Percentiles rank a stretch among this genome's conserved stretches.
phyloP scores from a whole-genome alignment of 2,888 invertebrate genomes.

The Oligia strigilis region DNA sequence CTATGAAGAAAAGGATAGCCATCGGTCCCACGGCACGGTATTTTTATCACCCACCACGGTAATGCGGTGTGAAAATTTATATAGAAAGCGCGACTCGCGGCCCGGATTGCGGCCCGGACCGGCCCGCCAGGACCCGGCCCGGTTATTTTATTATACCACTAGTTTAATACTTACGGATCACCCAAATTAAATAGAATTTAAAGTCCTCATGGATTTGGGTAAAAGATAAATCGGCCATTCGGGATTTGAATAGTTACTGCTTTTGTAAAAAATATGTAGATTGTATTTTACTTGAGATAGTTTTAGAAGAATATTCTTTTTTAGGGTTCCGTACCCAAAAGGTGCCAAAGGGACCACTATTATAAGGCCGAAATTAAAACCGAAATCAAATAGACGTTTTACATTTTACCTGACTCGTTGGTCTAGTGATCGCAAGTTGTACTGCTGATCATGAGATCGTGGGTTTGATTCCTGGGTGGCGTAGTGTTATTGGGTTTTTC shows the following conservation, averaged over 20 bases:
- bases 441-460: too few relatives aligned
- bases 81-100: constrained; percentile 50
- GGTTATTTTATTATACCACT: constrained; percentile 58
- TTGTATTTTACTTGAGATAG: neutral
- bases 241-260: neutral
- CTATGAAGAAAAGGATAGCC: constrained; percentile 55
- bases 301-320: neutral
- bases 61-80: constrained; percentile 78
- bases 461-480: too few relatives aligned
- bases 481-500: too few relatives aligned
- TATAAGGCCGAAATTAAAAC: too few relatives aligned
- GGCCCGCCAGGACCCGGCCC: constrained; percentile 32
- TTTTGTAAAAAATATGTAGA: neutral
- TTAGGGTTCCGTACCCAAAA: too few relatives aligned
- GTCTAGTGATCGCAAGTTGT: too few relatives aligned
- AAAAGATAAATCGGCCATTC: constrained; percentile 11
- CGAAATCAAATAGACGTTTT: too few relatives aligned
- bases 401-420: too few relatives aligned
- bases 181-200: constrained; percentile 56
- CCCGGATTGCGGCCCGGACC: constrained; percentile 19
- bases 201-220: constrained; percentile 30
- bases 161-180: constrained; percentile 53
- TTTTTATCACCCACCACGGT: constrained; percentile 74
- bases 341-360: too few relatives aligned
- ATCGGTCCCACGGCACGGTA: constrained; percentile 57